Percentiles rank a stretch among this genome's conserved stretches.
These are phyloP conservation scores for Ovis aries DNA, from an alignment of 2,113 vertebrate genomes.

Conservation along the genomic window DNA sequence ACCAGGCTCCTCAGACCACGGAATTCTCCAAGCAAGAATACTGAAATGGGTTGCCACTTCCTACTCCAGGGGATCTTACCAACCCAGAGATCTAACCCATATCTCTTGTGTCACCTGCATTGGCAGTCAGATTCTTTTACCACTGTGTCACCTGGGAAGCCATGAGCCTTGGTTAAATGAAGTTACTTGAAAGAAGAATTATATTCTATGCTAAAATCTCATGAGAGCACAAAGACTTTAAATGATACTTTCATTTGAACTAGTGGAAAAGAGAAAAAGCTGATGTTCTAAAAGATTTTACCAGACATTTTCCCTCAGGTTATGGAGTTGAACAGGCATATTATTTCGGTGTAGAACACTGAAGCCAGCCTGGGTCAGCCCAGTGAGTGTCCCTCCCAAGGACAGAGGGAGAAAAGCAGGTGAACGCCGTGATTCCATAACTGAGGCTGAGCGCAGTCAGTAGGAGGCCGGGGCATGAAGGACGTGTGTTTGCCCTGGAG, in stretches of 20 bases:
- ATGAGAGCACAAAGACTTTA: background rate
- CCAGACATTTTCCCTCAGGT: background rate
- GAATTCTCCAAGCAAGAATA: background rate
- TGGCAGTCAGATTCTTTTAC: background rate
- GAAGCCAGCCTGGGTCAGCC: background rate
- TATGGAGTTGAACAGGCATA: background rate
- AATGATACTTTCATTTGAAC: slow-evolving; percentile 37
- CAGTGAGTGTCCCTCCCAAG: background rate
- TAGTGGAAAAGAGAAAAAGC: background rate
- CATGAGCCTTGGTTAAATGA: slow-evolving; percentile 18
- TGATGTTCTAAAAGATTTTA: background rate
- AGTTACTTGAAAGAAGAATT: background rate
- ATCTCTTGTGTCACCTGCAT: background rate
- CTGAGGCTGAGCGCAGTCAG: background rate
- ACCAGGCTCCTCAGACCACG: background rate
- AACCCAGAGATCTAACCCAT: background rate
- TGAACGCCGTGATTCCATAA: background rate
- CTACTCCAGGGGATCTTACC: background rate
- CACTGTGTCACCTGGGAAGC: background rate
- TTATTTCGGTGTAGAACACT: background rate
- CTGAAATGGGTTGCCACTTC: background rate
- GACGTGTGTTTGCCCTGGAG: background rate
- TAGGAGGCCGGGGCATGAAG: background rate
- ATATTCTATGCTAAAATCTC: slow-evolving; percentile 28
- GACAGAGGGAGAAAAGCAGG: background rate